These are phyloP conservation scores for Oscheius sp. DNA, from an alignment of 2,888 invertebrate species.

Conservation along the genomic window DNA sequence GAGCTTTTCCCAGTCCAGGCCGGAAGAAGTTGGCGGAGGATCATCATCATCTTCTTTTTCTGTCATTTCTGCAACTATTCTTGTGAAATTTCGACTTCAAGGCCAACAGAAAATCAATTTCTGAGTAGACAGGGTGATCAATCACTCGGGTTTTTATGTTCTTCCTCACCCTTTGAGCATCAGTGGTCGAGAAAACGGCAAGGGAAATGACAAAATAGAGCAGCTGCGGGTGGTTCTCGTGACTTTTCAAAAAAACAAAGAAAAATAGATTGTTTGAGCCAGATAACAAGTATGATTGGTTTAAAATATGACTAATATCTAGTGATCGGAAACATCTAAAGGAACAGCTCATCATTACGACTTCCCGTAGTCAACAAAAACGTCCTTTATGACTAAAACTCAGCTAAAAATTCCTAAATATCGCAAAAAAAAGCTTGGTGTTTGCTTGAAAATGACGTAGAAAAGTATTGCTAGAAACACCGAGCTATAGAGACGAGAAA, in stretches of 20 bases:
- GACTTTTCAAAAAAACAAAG: neutral
- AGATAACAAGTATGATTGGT: no score
- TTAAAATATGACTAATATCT: no score
- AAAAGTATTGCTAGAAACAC: no score
- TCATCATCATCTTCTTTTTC: constrained; percentile 42
- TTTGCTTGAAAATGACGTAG: no score
- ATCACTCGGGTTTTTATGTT: neutral
- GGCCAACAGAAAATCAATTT: neutral
- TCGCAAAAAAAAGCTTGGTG: no score
- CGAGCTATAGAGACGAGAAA: no score
- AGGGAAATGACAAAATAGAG: neutral
- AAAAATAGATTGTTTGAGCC: no score
- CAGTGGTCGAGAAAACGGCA: neutral
- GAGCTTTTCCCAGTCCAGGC: constrained; percentile 47
- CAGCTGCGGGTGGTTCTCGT: neutral
- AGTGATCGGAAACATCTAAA: no score
- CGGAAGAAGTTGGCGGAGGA: constrained; percentile 30
- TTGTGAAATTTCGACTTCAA: neutral
- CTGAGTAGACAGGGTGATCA: neutral
- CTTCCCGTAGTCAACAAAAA: no score
- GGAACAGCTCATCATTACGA: no score
- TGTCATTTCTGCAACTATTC: constrained; percentile 8
- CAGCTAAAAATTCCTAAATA: no score
- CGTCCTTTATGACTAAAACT: no score
- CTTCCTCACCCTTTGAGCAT: neutral